phyloP scores from a whole-genome alignment of 1,140 invertebrate genomes.

The Leptinotarsa texana region DNA sequence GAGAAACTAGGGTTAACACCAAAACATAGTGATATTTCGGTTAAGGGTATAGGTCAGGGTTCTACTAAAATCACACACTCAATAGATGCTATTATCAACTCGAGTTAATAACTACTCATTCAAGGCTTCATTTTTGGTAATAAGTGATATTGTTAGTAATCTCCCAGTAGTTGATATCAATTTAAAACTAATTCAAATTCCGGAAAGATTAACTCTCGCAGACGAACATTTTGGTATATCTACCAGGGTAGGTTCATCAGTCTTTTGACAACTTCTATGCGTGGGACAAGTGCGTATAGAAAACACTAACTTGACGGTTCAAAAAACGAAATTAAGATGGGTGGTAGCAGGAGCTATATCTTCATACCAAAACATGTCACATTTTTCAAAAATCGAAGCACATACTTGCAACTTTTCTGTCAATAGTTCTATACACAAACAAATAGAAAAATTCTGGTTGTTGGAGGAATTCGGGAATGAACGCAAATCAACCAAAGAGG shows the following conservation, averaged over 20 bases:
- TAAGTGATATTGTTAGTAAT: too few relatives aligned
- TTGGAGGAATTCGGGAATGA: not conserved
- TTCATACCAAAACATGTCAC: too few relatives aligned
- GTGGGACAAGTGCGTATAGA: not conserved
- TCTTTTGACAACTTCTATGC: constrained; percentile 7
- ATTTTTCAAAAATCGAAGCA: too few relatives aligned
- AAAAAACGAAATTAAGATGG: not conserved
- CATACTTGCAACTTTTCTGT: too few relatives aligned
- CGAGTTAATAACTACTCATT: too few relatives aligned
- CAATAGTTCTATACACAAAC: not conserved
- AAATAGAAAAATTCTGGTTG: not conserved
- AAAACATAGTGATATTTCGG: not conserved
- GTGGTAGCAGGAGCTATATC: not conserved
- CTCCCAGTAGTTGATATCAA: too few relatives aligned
- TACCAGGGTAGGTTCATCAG: not conserved
- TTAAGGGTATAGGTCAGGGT: not conserved
- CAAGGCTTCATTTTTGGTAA: too few relatives aligned
- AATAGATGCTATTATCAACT: too few relatives aligned
- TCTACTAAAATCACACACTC: not conserved
- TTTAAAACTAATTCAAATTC: not conserved
- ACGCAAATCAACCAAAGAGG: not conserved
- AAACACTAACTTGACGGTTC: not conserved
- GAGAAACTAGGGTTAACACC: too few relatives aligned
- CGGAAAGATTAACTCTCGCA: not conserved
- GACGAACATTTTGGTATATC: not conserved